These are phyloP conservation scores for Nomada hirtipes DNA, from an alignment of 2,888 invertebrate genomes.

Conservation along the genomic window DNA sequence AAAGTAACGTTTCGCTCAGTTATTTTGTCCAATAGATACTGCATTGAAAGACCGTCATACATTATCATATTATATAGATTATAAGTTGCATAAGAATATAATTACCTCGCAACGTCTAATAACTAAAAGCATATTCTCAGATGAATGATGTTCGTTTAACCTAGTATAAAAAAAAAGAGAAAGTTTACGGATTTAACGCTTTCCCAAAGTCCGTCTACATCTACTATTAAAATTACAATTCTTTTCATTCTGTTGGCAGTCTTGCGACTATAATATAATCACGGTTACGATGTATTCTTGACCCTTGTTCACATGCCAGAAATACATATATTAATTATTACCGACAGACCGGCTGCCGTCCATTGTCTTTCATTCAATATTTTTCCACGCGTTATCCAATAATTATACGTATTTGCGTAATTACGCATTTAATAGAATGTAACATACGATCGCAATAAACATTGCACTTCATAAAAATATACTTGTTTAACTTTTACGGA, in stretches of 20 bases:
- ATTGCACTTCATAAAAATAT: background rate
- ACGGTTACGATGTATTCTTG: constrained; percentile 3
- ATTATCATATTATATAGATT: constrained; percentile 5
- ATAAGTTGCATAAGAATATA: background rate
- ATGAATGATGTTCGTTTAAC: background rate
- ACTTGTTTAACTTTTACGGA: background rate
- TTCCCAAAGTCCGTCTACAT: too few species aligned
- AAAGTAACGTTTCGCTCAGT: background rate
- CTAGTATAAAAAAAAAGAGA: background rate
- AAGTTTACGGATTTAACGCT: background rate
- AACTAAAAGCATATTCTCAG: too few species aligned
- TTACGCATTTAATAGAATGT: background rate
- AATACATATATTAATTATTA: constrained; percentile 30
- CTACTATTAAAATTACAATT: background rate
- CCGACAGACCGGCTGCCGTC: background rate
- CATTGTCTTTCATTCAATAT: constrained; percentile 17
- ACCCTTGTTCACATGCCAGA: constrained; percentile 28
- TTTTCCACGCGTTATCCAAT: background rate
- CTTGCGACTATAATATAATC: background rate
- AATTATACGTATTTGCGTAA: background rate
- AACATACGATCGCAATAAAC: too few species aligned
- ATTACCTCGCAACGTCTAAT: too few species aligned
- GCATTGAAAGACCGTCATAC: background rate
- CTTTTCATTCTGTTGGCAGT: background rate
- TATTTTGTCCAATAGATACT: background rate